Evolutionary conservation across 2,113 vertebrate genomes (phyloP), one percentile per base, ranked within the genome.

Genomic region (Trichomycterus rosablanca): DNA sequence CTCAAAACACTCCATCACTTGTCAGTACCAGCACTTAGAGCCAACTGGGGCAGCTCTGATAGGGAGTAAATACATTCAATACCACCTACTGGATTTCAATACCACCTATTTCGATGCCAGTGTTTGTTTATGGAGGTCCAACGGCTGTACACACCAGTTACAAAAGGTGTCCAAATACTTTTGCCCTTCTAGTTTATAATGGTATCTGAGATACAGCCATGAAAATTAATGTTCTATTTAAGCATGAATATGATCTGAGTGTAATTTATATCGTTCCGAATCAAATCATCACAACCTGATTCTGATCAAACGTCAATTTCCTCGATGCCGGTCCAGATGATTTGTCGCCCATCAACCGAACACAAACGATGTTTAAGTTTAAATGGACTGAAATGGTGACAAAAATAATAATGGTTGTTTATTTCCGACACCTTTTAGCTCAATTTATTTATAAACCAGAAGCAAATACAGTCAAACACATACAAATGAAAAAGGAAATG

Each of bases 391-490:
- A 24, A 15, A 28, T 37, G 5, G 9, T 23, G 14, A 12, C 22
- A 30, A 46, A 26, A 43, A n/a, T 61, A 24, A 35, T 54, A 51
- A 50, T 24, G n/a, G 73, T 77, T 65, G 35, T 77, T 74, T 79
- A 83, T 72, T 74, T 76, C 74, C 76, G 61, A 66, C 84, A 71
- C 73, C 75, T 78, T 81, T 77, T 77, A 79, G 34, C 12, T 8
- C 34, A 84, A 89, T 87, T 87, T 85, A 89, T 87, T 60, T 49
- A 46, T 43, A 26, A 14, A n/a, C n/a, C n/a, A n/a, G 26, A 4
- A 83, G 72, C 81, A 78, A 79, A 30, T 67, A 76, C 68, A 37
- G 52, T 74, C 16, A 76, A 78, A 79, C 72, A 79, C 75, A 66
- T 24, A 68, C 73, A 84, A 87, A 84, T 83, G 83, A 85, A 82